Conservation (phyloP, 1,140 invertebrate species). For the Procambarus clarkii region DNA sequence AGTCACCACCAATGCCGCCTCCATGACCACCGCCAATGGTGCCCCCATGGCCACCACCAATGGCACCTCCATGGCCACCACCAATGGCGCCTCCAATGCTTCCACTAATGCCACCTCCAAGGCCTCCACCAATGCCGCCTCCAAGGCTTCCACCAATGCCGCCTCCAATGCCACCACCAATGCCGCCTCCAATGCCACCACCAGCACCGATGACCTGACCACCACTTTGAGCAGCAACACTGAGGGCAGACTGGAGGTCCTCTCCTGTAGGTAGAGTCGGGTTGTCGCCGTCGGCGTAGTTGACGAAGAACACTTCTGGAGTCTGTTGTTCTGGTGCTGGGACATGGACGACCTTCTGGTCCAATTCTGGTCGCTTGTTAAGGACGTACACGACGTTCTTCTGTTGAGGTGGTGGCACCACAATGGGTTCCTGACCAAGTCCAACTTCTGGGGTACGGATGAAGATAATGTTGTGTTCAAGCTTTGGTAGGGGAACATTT, state of each 20-base stretch:
- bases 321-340: neutral
- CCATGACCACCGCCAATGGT: neutral
- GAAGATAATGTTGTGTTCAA: slow-evolving; percentile 60
- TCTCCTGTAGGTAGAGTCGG: slow-evolving; percentile 12
- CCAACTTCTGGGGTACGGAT: slow-evolving; percentile 36
- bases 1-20: no score
- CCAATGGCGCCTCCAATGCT: neutral
- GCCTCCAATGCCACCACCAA: neutral
- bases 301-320: slow-evolving; percentile 49
- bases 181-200: neutral
- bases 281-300: slow-evolving; percentile 21
- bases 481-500: slow-evolving; percentile 44
- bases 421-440: slow-evolving; percentile 36
- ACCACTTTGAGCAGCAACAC: neutral
- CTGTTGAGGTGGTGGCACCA: slow-evolving; percentile 63
- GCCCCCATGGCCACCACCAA: neutral
- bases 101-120: neutral
- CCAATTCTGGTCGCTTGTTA: slow-evolving; percentile 37
- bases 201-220: neutral
- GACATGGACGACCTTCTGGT: slow-evolving; percentile 23
- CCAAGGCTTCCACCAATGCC: neutral
- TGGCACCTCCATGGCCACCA: neutral
- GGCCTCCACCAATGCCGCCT: neutral
- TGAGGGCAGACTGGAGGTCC: slow-evolving; percentile 21
- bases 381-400: slow-evolving; percentile 66